Base-by-base conservation (phyloP, 2,113 vertebrate species). In the Sapayoa aenigma region DNA sequence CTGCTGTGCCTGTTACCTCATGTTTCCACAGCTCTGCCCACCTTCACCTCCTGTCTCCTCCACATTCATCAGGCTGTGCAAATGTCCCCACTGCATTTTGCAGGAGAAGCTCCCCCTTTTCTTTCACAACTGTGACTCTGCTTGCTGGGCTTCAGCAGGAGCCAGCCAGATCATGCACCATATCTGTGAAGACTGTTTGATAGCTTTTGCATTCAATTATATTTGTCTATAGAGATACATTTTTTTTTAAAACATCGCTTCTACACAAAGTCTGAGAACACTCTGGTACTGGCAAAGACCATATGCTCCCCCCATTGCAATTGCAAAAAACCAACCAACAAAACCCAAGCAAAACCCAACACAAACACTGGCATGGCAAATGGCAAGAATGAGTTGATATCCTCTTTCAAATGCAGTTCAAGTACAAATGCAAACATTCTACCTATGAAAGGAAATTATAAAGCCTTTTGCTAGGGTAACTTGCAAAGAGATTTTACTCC, bases 11-110 rank as follows among this genome's bases (percentile, higher is more conserved):
- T 9, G 0, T 16, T 6, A 5, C 12, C 46, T 74, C 5, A 0
- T 2, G 25, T 12, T 49, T 11, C 47, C 65, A 21, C 24, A 44
- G 58, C 59, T 68, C 68, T 6, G 15, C 31, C 21, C 56, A 53
- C n/a, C 47, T 39, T 58, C 69, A 3, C 33, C 78, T 62, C 59
- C 30, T 2, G 8, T 0, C 42, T 39, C 22, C 69, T 27, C 27
- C 56, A 14, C 37, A 2, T 7, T 12, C 55, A 12, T 1, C 39
- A 4, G 5, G 0, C 41, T 8, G 13, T 6, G 9, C 59, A 2
- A 18, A 21, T 0, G 2, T 14, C 20, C 9, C 19, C 18, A 4
- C 25, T 11, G 9, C n/a, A n/a, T 41, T 12, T 53, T 15, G 0
- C 8, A 6, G 35, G 20, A 76, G 11, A 10, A 42, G 4, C 12